Percentiles rank a stretch among this genome's conserved stretches.
Evolutionary conservation across 1,140 invertebrate genomes (phyloP).

Genomic region (Drosophila pandora): DNA sequence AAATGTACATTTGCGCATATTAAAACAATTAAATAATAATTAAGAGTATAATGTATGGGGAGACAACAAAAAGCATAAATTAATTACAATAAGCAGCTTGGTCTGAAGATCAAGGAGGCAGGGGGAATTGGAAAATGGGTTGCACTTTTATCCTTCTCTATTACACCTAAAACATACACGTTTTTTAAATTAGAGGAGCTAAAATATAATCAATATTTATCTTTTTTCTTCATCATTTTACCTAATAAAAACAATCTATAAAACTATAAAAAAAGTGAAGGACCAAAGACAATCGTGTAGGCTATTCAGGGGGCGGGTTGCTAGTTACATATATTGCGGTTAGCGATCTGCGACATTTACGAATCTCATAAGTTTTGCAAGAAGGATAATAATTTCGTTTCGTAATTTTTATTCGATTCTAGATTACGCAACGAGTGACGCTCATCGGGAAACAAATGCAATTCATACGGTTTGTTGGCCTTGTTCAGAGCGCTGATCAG

Average conservation of each 20-base stretch:
- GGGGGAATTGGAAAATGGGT: slow-evolving; percentile 24
- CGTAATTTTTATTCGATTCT: slow-evolving; percentile 98
- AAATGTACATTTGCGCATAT: slow-evolving; percentile 65
- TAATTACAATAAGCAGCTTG: slow-evolving; percentile 59
- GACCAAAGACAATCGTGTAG: slow-evolving; percentile 32
- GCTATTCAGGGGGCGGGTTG: slow-evolving; percentile 21
- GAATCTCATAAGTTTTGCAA: slow-evolving; percentile 92
- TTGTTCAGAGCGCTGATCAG: slow-evolving; percentile 95
- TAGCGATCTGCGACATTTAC: slow-evolving; percentile 37
- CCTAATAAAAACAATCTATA: slow-evolving; percentile 37
- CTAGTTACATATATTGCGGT: slow-evolving; percentile 19
- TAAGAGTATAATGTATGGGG: slow-evolving; percentile 23
- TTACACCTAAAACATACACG: slow-evolving; percentile 40
- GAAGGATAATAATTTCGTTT: slow-evolving; percentile 96
- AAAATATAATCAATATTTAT: slow-evolving; percentile 32
- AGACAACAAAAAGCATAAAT: slow-evolving; percentile 39
- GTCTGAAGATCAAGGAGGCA: slow-evolving; percentile 35
- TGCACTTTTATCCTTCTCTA: slow-evolving; percentile 13
- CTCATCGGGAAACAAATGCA: slow-evolving; percentile 97
- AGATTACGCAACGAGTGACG: slow-evolving; percentile 96
- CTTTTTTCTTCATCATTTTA: slow-evolving; percentile 30
- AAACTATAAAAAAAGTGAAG: slow-evolving; percentile 40
- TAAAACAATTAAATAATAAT: slow-evolving; percentile 25
- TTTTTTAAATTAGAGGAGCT: slow-evolving; percentile 34
- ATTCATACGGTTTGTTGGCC: slow-evolving; percentile 94